Evolutionary conservation across 2,888 invertebrate genomes (phyloP), one percentile per base, ranked within the genome.

Genomic region (Blastobasis adustella): DNA sequence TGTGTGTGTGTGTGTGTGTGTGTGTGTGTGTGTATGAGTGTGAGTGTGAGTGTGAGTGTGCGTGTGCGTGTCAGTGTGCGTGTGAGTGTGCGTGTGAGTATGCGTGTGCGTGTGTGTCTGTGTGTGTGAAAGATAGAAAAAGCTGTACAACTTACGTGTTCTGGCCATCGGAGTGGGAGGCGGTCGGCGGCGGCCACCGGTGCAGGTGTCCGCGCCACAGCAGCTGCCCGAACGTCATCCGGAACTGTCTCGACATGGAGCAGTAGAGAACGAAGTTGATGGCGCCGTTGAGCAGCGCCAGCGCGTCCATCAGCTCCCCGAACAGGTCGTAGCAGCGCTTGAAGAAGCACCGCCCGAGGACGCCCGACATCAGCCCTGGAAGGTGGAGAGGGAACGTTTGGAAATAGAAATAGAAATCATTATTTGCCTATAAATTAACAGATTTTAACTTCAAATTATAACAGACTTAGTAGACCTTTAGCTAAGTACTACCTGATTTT

Each of bases 211-310:
- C 84, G 58, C 83, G 71, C 73, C 81, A 74, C 76, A 87, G 76
- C 70, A 88, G 68, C 67, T 85, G 86, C 1, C 87, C 78, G 54
- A 88, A 88, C 23, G 87, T 86, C 77, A 80, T 82, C 1, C 98
- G 91, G 79, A 98, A 98, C 90, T 98, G 97, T 58, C 95, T 91
- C 58, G 96, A 97, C 98, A 98, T 98, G 46, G 95, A 91, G 72
- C 97, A 98, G 76, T 98, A 98, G 37, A 98, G 90, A 51, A 98
- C 95, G 75, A 98, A 98, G 82, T 98, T 98, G 59, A 98, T 95
- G 5, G 96, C 95, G 2, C 97, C 96, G 79, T 98, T 98, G 56
- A 96, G 89, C 46, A 98, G 90, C 0, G 98, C 97, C 72, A 97
- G 82, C 50, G 96, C 93, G 79, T 98, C 97, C 93, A 97, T 94